Evolutionary conservation across 2,888 invertebrate genomes (phyloP), one percentile per base, ranked within the genome.

Genomic region (Eupelmus urozonus): DNA sequence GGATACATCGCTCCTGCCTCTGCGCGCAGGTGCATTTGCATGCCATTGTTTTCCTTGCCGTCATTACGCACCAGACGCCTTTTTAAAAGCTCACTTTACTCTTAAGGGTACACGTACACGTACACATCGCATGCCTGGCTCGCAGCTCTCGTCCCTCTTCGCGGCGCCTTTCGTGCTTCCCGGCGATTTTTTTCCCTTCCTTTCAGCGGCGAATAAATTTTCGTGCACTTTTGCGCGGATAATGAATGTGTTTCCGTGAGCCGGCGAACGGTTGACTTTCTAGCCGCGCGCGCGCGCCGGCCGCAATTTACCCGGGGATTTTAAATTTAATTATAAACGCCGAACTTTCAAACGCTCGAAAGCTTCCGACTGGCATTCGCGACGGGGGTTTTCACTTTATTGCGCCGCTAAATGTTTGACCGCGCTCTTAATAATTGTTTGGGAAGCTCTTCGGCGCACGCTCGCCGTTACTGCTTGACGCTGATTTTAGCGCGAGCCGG

Each of bases 251-350:
- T 69, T 25, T 42, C 7, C 55, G 1, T 25, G n/a, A n/a, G n/a
- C n/a, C n/a, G n/a, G 25, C 49, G 13, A 62, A 23, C 7, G 2
- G 20, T 13, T 18, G 55, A 42, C 67, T 57, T 55, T 67, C 67
- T 55, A 55, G 13, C 18, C 20, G 1, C 27, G 34, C 29, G 11
- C 23, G 34, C 40, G 60, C 51, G 11, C n/a, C 23, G 2, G n/a
- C 40, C n/a, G 55, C 42, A n/a, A 69, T 69, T 69, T 57, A 55
- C 18, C 18, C 9, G 65, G 53, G 34, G 29, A 51, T 34, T 66
- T 66, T 20, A 45, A 66, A 27, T 66, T 66, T 66, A 66, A 66
- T 66, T 66, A 53, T 53, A 16, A 63, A 25, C 25, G 63, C 23
- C 63, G 27, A 63, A 49, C 63, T 63, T 63, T 63, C 63, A 45